A percentile compares a stretch with the other conserved stretches of the same genome.
Conservation (phyloP, 2,888 invertebrate genomes). For the Mythimna loreyi region DNA sequence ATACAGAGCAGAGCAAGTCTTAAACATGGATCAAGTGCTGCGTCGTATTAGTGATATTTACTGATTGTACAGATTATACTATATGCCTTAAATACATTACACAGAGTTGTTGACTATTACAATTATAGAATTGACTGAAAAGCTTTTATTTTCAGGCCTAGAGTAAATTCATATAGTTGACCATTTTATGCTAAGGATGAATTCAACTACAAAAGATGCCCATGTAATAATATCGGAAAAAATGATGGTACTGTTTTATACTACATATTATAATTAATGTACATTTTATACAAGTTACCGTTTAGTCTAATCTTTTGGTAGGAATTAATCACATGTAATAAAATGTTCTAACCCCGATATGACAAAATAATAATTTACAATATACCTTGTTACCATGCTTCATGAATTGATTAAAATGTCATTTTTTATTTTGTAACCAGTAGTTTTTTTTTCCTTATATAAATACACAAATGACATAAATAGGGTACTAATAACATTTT, state of each 20-base stretch:
- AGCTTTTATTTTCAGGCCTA: constrained; percentile 83
- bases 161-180: constrained; percentile 83
- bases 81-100: constrained; percentile 70
- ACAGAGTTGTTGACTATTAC: constrained; percentile 70
- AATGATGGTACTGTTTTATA: constrained; percentile 89
- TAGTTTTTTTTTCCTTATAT: constrained; percentile 74
- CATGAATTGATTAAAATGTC: constrained; percentile 90
- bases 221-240: constrained; percentile 74
- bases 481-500: not conserved
- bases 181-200: constrained; percentile 83
- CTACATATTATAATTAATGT: constrained; percentile 81
- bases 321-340: constrained; percentile 85
- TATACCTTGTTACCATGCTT: constrained; percentile 91
- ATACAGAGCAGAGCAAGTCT: constrained; percentile 57
- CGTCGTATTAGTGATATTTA: constrained; percentile 60
- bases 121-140: constrained; percentile 76
- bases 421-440: constrained; percentile 89
- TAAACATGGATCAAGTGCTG: constrained; percentile 43
- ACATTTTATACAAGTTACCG: constrained; percentile 91
- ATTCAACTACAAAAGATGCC: constrained; percentile 83
- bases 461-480: constrained; percentile 11
- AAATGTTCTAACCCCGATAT: constrained; percentile 87
- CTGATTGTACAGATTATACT: constrained; percentile 66
- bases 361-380: constrained; percentile 87
- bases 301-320: constrained; percentile 89